These are phyloP conservation scores for Slavum lentiscoides DNA, from an alignment of 2,888 invertebrate species.

Conservation along the genomic window DNA sequence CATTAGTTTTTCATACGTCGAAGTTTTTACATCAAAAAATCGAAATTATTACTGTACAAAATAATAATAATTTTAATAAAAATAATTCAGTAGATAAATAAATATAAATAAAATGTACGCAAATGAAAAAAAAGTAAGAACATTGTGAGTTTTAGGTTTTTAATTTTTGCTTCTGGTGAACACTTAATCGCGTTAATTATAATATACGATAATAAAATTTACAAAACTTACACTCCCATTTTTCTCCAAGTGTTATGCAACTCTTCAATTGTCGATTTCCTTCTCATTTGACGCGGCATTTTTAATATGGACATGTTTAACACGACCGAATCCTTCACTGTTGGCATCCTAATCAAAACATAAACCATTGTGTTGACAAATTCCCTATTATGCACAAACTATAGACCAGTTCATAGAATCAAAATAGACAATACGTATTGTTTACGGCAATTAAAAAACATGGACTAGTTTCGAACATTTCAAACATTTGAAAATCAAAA, in stretches of 20 bases:
- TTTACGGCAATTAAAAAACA: neutral
- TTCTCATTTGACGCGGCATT: constrained; percentile 55
- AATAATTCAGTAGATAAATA: too few relatives aligned
- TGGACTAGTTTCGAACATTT: neutral
- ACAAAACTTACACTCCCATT: constrained; percentile 58
- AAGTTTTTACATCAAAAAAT: too few relatives aligned
- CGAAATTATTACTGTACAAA: too few relatives aligned
- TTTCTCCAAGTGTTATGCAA: constrained; percentile 58
- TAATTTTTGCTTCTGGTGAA: too few relatives aligned
- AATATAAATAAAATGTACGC: too few relatives aligned
- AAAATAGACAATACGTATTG: constrained; percentile 4
- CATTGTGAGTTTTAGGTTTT: too few relatives aligned
- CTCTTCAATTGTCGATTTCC: constrained; percentile 58
- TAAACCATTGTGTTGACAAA: constrained; percentile 19
- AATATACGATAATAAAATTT: too few relatives aligned
- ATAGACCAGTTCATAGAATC: neutral
- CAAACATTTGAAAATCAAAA: too few relatives aligned
- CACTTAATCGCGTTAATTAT: too few relatives aligned
- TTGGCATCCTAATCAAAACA: constrained; percentile 41
- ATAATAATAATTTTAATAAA: too few relatives aligned
- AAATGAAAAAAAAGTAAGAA: too few relatives aligned
- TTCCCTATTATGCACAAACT: constrained; percentile 21
- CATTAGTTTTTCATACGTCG: too few relatives aligned
- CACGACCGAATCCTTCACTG: neutral
- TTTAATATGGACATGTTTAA: constrained; percentile 28